Percentiles rank a stretch among this genome's conserved stretches.
phyloP scores from a whole-genome alignment of 2,888 invertebrate genomes.

The Gymnocheta viridis region DNA sequence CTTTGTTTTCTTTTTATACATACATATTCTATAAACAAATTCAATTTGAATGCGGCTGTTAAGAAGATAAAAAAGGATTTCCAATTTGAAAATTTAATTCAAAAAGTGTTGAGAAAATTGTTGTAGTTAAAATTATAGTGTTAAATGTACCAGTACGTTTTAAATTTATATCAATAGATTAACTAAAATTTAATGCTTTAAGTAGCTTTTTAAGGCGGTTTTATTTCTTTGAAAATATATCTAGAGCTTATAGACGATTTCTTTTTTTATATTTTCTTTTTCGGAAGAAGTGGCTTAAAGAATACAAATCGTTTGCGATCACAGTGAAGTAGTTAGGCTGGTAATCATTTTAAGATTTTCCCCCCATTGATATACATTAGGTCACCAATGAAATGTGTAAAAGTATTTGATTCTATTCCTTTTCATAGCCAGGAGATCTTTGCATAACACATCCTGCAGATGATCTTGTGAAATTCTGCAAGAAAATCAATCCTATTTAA shows the following conservation, averaged over 20 bases:
- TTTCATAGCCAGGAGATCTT: too few species aligned
- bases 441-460: too few species aligned
- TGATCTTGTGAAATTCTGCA: too few species aligned
- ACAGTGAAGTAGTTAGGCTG: slow-evolving; percentile 16
- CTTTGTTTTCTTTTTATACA: slow-evolving; percentile 6
- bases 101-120: slow-evolving; percentile 15
- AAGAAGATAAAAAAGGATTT: slow-evolving; percentile 39
- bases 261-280: not conserved
- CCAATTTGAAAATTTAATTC: slow-evolving; percentile 10
- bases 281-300: not conserved
- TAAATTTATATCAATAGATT: slow-evolving; percentile 9
- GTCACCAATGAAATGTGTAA: too few species aligned
- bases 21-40: not conserved
- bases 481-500: too few species aligned
- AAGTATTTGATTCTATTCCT: too few species aligned
- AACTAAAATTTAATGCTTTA: slow-evolving; percentile 21
- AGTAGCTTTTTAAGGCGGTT: slow-evolving; percentile 33
- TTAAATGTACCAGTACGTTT: slow-evolving; percentile 5
- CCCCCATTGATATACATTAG: too few species aligned
- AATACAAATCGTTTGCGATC: not conserved
- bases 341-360: not conserved
- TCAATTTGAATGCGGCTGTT: slow-evolving; percentile 51
- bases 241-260: not conserved
- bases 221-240: not conserved
- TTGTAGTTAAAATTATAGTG: slow-evolving; percentile 37